phyloP scores from a whole-genome alignment of 2,113 vertebrate species.

The Canis aureus region DNA sequence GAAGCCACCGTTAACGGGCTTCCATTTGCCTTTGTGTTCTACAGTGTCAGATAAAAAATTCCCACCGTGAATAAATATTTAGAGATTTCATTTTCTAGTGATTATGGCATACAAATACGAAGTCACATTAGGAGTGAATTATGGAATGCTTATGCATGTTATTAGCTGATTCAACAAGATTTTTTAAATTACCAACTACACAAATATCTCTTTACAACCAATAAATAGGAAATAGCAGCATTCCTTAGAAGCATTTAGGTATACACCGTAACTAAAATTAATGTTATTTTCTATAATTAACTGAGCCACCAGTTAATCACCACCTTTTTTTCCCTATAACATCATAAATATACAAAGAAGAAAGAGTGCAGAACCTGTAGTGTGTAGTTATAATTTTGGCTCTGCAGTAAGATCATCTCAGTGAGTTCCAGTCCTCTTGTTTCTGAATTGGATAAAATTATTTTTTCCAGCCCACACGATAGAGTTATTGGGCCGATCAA shows the following conservation, averaged over 20 bases:
- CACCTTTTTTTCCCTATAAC: neutral
- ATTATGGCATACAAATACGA: neutral
- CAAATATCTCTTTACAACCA: neutral
- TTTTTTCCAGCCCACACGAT: neutral
- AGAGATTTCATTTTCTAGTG: neutral
- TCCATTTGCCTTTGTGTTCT: slow-evolving; percentile 1
- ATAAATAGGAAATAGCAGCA: neutral
- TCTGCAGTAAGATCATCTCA: neutral
- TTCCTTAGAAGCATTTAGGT: slow-evolving; percentile 22
- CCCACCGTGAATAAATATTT: slow-evolving; percentile 36
- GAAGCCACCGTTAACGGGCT: neutral
- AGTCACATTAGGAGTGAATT: slow-evolving; percentile 56
- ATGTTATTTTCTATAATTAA: neutral
- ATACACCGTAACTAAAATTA: neutral
- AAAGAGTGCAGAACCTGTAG: neutral
- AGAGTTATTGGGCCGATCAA: neutral
- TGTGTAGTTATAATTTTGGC: neutral
- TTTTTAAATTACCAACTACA: neutral
- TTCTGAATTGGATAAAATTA: neutral
- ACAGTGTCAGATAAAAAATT: neutral
- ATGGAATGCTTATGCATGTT: neutral
- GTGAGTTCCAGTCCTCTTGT: neutral
- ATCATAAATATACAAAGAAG: neutral
- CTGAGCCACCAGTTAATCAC: neutral
- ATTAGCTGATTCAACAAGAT: slow-evolving; percentile 11